A percentile compares a stretch with the other conserved stretches of the same genome.
These are phyloP conservation scores for Gnathonemus longibarbis DNA, from an alignment of 2,113 vertebrate genomes.

Conservation along the genomic window DNA sequence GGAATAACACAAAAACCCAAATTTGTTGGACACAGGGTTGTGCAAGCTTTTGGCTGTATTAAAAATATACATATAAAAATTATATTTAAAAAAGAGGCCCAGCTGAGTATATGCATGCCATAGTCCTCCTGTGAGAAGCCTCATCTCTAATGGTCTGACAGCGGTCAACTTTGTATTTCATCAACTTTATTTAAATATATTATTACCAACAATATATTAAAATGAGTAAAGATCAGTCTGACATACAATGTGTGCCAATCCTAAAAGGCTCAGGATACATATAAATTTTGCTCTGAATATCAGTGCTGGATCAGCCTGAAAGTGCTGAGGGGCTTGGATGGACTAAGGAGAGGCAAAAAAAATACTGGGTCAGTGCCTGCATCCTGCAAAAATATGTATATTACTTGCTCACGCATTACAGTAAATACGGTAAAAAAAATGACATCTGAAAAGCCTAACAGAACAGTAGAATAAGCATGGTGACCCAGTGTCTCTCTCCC, in stretches of 20 bases:
- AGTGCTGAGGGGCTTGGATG: conserved; percentile 39
- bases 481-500: neutral
- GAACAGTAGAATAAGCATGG: neutral
- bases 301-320: conserved; percentile 33
- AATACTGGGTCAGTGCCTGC: neutral
- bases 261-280: neutral
- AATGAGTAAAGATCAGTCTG: conserved; percentile 12
- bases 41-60: conserved; percentile 52
- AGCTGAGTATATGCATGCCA: conserved; percentile 11
- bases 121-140: conserved; percentile 1
- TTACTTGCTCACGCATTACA: neutral
- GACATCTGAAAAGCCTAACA: conserved; percentile 42
- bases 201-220: conserved; percentile 11
- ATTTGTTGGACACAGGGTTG: conserved; percentile 40
- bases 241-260: neutral
- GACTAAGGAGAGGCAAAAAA: neutral
- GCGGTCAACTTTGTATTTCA: neutral
- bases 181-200: conserved; percentile 18
- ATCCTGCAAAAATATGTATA: neutral
- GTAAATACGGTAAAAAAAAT: conserved; percentile 27
- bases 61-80: conserved; percentile 22
- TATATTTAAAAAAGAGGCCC: neutral
- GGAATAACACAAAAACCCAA: neutral
- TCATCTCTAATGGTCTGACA: neutral
- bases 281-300: neutral